Base-by-base conservation (phyloP, 2,888 invertebrate species). In the Hecatera dysodea region DNA sequence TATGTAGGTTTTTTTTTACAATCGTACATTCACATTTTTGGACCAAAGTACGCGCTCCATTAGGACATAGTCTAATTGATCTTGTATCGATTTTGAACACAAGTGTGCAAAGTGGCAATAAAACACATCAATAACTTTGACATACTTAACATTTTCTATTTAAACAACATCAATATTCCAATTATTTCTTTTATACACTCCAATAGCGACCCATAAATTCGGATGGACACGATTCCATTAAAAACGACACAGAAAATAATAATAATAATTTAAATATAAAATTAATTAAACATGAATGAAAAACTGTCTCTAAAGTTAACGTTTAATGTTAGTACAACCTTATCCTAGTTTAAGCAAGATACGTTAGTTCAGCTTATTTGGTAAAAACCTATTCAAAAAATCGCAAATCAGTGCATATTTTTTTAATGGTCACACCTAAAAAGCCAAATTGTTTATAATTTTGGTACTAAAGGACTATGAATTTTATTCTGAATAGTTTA, bases 401-500 rank as follows among this genome's bases (percentile, higher is more conserved):
- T 82, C 83, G 85, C 77, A 84, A 84, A 82, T 88, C 84, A 88
- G 87, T 91, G 85, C 84, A 74, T 60, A 60, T 83, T 75, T 72
- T 72, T 78, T 77, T 84, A 73, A 66, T 71, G 75, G 72, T 67
- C 82, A 86, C 73, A 71, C 90, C 90, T 91, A 91, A 90, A 80
- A 89, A 92, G 91, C 92, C 92, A 92, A 93, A 92, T 91, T 91
- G 91, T 83, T 79, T 74, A 70, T 81, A 70, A 76, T 81, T 79
- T 80, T 76, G 36, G 17, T 69, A 66, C 46, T 77, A 77, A 44
- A 53, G 48, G 52, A 81, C 68, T 76, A 68, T 73, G 59, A 67
- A 75, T 78, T 84, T 75, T 50, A 75, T 75, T 76, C 59, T 71
- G 53, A 68, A 63, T 69, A 57, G 12, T 60, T 56, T 27, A 55